These are phyloP conservation scores for Sardina pilchardus DNA, from an alignment of 2,113 vertebrate genomes.

Conservation along the genomic window DNA sequence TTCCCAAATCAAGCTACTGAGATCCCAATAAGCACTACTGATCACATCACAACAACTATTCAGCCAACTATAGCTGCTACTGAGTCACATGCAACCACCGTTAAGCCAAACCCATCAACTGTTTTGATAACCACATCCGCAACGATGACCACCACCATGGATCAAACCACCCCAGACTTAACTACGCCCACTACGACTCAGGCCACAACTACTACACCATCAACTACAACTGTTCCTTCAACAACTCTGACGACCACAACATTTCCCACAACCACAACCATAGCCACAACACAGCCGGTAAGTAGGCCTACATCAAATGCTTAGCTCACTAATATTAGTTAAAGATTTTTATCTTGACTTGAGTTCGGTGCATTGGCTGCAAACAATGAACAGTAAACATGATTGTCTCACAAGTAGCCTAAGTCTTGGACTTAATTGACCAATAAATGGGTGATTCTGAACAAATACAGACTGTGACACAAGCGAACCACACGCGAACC, in stretches of 20 bases:
- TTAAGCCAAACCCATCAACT: background rate
- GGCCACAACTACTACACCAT: background rate
- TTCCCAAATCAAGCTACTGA: background rate
- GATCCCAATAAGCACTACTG: background rate
- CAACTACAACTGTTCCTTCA: background rate
- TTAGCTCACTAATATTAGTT: background rate
- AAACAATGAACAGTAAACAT: too few relatives aligned
- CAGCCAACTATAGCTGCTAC: background rate
- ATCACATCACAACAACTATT: background rate
- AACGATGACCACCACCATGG: background rate
- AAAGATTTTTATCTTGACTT: too few relatives aligned
- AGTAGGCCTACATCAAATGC: constrained; percentile 4
- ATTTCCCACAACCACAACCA: constrained; percentile 20
- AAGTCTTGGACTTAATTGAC: too few relatives aligned
- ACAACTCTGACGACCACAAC: constrained; percentile 4
- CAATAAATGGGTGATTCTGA: too few relatives aligned
- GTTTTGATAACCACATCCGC: background rate
- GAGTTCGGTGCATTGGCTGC: too few relatives aligned
- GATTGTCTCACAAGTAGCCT: too few relatives aligned
- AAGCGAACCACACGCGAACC: too few relatives aligned
- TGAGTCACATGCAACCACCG: background rate
- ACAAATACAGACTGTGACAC: too few relatives aligned
- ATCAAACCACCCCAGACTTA: background rate
- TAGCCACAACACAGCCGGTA: constrained; percentile 15
- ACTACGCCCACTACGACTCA: background rate